These are phyloP conservation scores for Gisinianus flammeolus DNA, from an alignment of 2,888 invertebrate genomes.

Conservation along the genomic window DNA sequence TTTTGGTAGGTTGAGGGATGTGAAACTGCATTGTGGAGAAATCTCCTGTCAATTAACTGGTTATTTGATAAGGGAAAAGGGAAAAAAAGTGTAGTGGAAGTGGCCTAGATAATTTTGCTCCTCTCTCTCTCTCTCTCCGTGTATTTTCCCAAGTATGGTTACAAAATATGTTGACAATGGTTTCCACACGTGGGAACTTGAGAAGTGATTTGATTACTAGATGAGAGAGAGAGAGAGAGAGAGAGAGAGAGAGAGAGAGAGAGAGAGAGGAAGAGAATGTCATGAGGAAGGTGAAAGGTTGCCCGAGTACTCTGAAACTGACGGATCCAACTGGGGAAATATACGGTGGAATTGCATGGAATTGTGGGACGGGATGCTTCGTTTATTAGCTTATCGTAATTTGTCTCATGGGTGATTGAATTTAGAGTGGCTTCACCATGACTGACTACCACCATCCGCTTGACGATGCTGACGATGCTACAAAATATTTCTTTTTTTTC, in stretches of 20 bases:
- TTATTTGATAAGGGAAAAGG: too few species aligned
- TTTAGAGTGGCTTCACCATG: neutral
- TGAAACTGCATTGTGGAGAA: neutral
- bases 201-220: neutral
- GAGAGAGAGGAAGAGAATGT: neutral
- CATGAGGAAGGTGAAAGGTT: neutral
- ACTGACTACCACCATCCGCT: too few species aligned
- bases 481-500: too few species aligned
- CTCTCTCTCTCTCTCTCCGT: neutral
- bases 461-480: too few species aligned
- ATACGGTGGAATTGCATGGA: too few species aligned
- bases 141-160: too few species aligned
- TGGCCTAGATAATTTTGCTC: neutral
- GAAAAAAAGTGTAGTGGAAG: neutral
- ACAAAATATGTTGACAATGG: too few species aligned
- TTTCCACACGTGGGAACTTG: neutral
- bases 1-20: too few species aligned
- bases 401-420: constrained; percentile 10
- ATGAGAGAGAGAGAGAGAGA: too few species aligned
- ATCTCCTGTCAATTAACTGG: too few species aligned
- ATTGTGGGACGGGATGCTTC: neutral
- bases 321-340: too few species aligned
- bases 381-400: constrained; percentile 7
- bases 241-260: neutral
- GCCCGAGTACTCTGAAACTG: neutral